A percentile compares a stretch with the other conserved stretches of the same genome.
These are phyloP conservation scores for Tetramorium parvispinum DNA, from an alignment of 1,140 invertebrate genomes.

Conservation along the genomic window DNA sequence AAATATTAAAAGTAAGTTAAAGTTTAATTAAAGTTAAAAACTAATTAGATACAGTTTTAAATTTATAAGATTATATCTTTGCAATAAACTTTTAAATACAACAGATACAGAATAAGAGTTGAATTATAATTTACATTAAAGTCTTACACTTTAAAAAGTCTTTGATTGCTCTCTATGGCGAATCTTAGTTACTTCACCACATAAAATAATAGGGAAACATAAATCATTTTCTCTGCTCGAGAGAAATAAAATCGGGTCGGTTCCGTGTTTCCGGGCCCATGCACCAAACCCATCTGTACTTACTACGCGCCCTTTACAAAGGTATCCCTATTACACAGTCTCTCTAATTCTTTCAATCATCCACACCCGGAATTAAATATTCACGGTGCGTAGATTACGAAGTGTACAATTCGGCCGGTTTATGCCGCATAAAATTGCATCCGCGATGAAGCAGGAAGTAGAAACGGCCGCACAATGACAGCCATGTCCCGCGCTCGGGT, in stretches of 20 bases:
- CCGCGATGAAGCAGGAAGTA: conserved; percentile 64
- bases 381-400: conserved; percentile 16
- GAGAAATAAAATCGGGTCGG: conserved; percentile 60
- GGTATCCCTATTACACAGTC: conserved; percentile 77
- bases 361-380: conserved; percentile 41
- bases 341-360: conserved; percentile 69
- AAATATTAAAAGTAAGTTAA: neutral
- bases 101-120: neutral
- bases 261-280: conserved; percentile 79
- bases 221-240: conserved; percentile 69
- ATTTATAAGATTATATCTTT: neutral
- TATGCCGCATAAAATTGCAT: conserved; percentile 69
- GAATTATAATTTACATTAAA: neutral
- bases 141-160: neutral
- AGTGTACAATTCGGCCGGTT: conserved; percentile 61
- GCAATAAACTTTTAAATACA: neutral
- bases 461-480: conserved; percentile 65
- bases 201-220: conserved; percentile 46
- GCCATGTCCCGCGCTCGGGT: conserved; percentile 56
- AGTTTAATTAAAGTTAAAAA: neutral
- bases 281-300: conserved; percentile 83
- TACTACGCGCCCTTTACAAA: conserved; percentile 81
- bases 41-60: neutral
- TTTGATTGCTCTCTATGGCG: conserved; percentile 7
- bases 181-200: conserved; percentile 34